A percentile compares a stretch with the other conserved stretches of the same genome.
These are phyloP conservation scores for Patella depressa DNA, from an alignment of 2,888 invertebrate genomes.

Conservation along the genomic window DNA sequence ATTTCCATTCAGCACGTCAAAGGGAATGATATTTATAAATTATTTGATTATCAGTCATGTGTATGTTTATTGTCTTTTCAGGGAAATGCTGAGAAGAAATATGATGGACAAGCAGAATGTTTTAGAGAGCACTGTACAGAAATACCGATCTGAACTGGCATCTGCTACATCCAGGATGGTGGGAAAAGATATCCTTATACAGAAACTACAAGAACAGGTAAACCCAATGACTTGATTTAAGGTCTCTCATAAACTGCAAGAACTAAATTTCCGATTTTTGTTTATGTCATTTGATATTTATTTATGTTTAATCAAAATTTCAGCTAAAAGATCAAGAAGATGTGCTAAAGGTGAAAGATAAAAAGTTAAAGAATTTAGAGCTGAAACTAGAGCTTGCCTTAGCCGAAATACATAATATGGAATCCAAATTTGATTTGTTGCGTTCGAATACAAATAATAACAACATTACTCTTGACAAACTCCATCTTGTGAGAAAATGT, in stretches of 20 bases:
- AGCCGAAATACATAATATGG: constrained; percentile 35
- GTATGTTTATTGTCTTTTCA: constrained; percentile 18
- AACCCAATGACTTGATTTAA: background rate
- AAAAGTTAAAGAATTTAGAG: constrained; percentile 45
- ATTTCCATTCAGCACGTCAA: too few relatives aligned
- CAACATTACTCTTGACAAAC: background rate
- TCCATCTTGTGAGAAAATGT: background rate
- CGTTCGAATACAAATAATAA: constrained; percentile 8
- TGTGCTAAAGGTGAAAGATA: constrained; percentile 36
- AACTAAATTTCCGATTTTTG: background rate
- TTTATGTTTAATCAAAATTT: constrained; percentile 10
- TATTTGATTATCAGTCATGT: too few relatives aligned
- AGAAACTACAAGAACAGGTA: constrained; percentile 46
- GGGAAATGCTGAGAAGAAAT: constrained; percentile 48
- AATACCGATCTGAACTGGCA: constrained; percentile 54
- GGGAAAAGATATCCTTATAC: constrained; percentile 51
- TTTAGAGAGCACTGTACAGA: constrained; percentile 50
- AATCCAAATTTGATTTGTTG: constrained; percentile 36
- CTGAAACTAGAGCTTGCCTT: constrained; percentile 41
- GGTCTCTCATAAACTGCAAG: background rate
- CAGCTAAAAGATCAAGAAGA: constrained; percentile 39
- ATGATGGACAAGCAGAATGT: constrained; percentile 51
- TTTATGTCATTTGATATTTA: background rate
- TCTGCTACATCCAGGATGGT: constrained; percentile 49
- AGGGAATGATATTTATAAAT: too few relatives aligned